Base-by-base conservation (phyloP, 35 echinoderm and acorn worm genomes). In the Lytechinus pictus region DNA sequence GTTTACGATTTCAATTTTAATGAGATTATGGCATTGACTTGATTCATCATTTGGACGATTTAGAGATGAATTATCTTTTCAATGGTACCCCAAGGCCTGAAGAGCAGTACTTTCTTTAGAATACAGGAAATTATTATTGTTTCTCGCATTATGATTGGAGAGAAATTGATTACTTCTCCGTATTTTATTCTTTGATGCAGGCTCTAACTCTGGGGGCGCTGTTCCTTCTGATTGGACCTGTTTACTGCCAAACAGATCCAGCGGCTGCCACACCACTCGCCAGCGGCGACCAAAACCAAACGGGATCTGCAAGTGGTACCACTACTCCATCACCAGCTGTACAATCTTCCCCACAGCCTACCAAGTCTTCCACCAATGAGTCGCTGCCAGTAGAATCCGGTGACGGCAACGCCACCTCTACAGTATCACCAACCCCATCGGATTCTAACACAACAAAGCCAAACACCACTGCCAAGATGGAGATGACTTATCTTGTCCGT, bases 281-380 rank as follows among this genome's bases (percentile, higher is more conserved):
- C 14, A 7, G 9, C 52, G 53, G 27, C 53, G 53, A 57, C 54
- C 92, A 57, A 27, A 93, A 93, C 92, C 52, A 54, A 13, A 55
- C 92, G 13, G 27, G 54, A 55, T 19, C 92, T 24, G 52, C 54
- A 9, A 4, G 8, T 93, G 55, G 53, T 53, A 54, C 54, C 92
- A 54, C 54, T 2, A 93, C 92, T 55, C 53, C 92, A 27, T 28
- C 88, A 51, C 88, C 53, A 51, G 53, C n/a, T 54, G 9, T 57
- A 4, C 28, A 19, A 9, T 55, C 92, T 27, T 55, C 92, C 54
- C 16, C n/a, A 16, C 52, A 55, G 10, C 55, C 21, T 9, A 4
- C 54, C 13, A 13, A 13, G 92, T 93, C 92, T 93, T 93, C 92
- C 54, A 93, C 92, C 92, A 57, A 93, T 57, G 52, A 53, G 2